Percentiles rank a stretch among this genome's conserved stretches.
phyloP scores from a whole-genome alignment of 2,113 vertebrate genomes.

The Cephalopholis sonnerati region DNA sequence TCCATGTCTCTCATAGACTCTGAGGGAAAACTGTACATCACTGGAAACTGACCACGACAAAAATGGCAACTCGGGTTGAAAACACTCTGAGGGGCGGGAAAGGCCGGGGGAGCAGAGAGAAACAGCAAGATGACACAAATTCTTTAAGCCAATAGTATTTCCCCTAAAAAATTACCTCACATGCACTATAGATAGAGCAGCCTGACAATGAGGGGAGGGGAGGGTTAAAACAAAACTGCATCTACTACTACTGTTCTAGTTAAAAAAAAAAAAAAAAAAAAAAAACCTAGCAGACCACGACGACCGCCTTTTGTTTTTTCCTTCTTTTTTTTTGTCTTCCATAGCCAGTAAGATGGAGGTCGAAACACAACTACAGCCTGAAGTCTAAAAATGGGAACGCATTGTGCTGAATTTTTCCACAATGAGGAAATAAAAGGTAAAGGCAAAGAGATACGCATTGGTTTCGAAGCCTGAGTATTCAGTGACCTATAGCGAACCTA shows the following conservation, averaged over 20 bases:
- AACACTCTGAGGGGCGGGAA: conserved; percentile 54
- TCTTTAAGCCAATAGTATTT: conserved; percentile 66
- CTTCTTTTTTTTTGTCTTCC: conserved; percentile 37
- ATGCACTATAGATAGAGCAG: conserved; percentile 80
- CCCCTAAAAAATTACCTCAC: conserved; percentile 71
- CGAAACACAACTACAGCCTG: conserved; percentile 52
- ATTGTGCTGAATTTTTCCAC: conserved; percentile 73
- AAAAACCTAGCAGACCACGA: conserved; percentile 64
- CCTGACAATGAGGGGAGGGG: conserved; percentile 50
- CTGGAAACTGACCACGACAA: conserved; percentile 81
- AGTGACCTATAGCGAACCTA: conserved; percentile 57
- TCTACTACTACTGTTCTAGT: conserved; percentile 58
- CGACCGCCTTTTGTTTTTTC: conserved; percentile 43
- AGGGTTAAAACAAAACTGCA: conserved; percentile 47
- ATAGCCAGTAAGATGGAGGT: conserved; percentile 58
- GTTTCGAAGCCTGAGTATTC: conserved; percentile 76
- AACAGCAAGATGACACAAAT: conserved; percentile 64
- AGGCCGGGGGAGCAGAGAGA: conserved; percentile 48
- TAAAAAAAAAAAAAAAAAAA: neutral
- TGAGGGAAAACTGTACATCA: conserved; percentile 79
- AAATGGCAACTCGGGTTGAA: conserved; percentile 73
- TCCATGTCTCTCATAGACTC: conserved; percentile 80
- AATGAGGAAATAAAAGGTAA: conserved; percentile 59
- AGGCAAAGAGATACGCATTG: conserved; percentile 58
- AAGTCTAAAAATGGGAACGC: conserved; percentile 42